phyloP scores from a whole-genome alignment of 2,113 vertebrate species.

The Oreochromis spilurus region DNA sequence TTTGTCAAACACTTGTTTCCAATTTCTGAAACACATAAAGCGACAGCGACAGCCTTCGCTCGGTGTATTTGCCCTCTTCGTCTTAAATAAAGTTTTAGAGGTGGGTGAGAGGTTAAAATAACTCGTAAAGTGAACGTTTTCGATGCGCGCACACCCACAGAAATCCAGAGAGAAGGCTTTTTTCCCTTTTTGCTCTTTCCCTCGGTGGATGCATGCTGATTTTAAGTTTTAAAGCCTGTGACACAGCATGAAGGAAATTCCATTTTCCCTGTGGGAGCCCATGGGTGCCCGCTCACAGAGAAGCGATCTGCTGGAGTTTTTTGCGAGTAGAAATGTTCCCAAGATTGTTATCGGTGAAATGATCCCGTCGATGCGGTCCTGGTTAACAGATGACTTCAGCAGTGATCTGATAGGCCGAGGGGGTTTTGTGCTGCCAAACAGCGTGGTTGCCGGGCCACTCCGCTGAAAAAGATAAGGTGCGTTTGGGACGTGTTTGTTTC shows the following conservation, averaged over 20 bases:
- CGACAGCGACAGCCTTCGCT: background rate
- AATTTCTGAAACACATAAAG: constrained; percentile 15
- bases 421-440: constrained; percentile 5
- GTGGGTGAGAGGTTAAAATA: constrained; percentile 1
- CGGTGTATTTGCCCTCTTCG: background rate
- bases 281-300: constrained; percentile 42
- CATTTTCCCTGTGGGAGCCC: constrained; percentile 41
- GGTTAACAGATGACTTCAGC: constrained; percentile 50
- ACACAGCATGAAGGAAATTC: constrained; percentile 54
- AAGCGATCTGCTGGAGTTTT: constrained; percentile 19
- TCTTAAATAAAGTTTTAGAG: background rate
- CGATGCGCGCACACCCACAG: background rate
- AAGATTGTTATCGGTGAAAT: constrained; percentile 72
- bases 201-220: background rate
- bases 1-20: constrained; percentile 38
- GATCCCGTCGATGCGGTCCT: constrained; percentile 43
- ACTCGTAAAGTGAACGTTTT: constrained; percentile 7
- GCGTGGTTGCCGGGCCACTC: constrained; percentile 47
- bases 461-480: constrained; percentile 68
- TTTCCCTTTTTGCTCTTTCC: fast-evolving
- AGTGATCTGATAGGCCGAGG: constrained; percentile 39
- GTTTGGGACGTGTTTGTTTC: constrained; percentile 73
- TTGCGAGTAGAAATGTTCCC: constrained; percentile 60
- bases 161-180: background rate
- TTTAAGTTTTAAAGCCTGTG: constrained; percentile 19